Evolutionary conservation across 2,888 invertebrate genomes (phyloP), one percentile per base, ranked within the genome.

Genomic region (Piscicola geometra): DNA sequence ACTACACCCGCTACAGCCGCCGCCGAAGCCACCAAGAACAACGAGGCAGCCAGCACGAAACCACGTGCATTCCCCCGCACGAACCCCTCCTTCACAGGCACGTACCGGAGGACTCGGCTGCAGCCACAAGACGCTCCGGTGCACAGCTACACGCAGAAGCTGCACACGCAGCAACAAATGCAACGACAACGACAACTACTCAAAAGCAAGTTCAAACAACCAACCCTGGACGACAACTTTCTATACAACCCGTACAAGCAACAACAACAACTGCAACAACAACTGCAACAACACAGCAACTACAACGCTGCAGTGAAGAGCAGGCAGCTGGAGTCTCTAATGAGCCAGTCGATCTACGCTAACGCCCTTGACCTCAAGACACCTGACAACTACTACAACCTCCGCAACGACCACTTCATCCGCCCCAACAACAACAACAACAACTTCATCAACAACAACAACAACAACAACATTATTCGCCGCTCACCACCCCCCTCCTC

Each of bases 11-110:
- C 35, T 25, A 64, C 73, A n/a, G 52, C 47, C 15, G 33, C 32
- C n/a, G n/a, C n/a, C n/a, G 41, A 30, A 28, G 33, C 32, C 32
- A 52, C 52, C 18, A 73, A 52, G 35, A 52, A 64, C n/a, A 30
- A 21, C 35, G 15, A 56, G 9, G 64, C 47, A 1, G 64, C 33
- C n/a, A 25, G 30, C 33, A 73, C 83, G 76, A 84, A 84, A 77
- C 81, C 81, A n/a, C 79, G 84, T 28, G 80, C 83, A 25, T 84
- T 84, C 78, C 85, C 85, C 28, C 79, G 85, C 66, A 85, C 85
- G 3, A 85, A 85, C 79, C 85, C 85, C 21, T 82, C 84, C 21
- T 85, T 83, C 78, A 82, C 84, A 12, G 84, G 83, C 56, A 82
- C 83, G 3, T 75, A 68, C 68, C 67, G 75, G 36, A 75, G 68